These are phyloP conservation scores for Channa argus DNA, from an alignment of 2,113 vertebrate genomes.

Conservation along the genomic window DNA sequence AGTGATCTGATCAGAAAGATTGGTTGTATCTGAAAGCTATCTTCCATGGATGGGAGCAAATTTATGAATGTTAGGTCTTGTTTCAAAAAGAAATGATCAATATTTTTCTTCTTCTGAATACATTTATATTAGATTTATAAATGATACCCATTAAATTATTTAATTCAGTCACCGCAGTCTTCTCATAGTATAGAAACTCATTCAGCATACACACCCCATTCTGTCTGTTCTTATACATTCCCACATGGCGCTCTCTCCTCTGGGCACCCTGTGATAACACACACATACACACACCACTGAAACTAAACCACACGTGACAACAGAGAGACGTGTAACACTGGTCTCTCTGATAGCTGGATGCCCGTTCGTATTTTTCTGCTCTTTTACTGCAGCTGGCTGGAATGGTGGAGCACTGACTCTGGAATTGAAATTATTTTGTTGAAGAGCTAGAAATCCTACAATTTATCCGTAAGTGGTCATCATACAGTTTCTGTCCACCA, in stretches of 20 bases:
- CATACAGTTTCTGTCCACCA: background rate
- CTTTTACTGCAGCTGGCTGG: background rate
- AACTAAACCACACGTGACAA: slow-evolving; percentile 55
- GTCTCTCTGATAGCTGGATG: slow-evolving; percentile 20
- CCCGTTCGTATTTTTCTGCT: background rate
- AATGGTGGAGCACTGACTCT: background rate
- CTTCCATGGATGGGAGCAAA: background rate
- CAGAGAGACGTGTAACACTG: background rate
- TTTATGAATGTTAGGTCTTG: background rate
- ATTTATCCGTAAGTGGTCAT: background rate
- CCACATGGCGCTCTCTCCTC: slow-evolving; percentile 53
- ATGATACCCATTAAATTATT: too few relatives aligned
- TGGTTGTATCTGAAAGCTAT: too few relatives aligned
- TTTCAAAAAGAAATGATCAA: background rate
- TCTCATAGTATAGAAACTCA: too few relatives aligned
- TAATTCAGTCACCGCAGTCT: too few relatives aligned
- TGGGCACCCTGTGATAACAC: slow-evolving; percentile 23
- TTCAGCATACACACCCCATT: slow-evolving; percentile 53
- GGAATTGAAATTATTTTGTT: background rate
- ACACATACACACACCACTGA: slow-evolving; percentile 47
- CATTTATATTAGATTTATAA: too few relatives aligned
- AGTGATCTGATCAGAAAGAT: too few relatives aligned
- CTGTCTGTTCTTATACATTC: slow-evolving; percentile 69
- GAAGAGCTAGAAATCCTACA: slow-evolving; percentile 4
- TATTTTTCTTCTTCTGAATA: background rate